Evolutionary conservation across 2,113 vertebrate genomes (phyloP).

Genomic region (Geococcyx californianus): DNA sequence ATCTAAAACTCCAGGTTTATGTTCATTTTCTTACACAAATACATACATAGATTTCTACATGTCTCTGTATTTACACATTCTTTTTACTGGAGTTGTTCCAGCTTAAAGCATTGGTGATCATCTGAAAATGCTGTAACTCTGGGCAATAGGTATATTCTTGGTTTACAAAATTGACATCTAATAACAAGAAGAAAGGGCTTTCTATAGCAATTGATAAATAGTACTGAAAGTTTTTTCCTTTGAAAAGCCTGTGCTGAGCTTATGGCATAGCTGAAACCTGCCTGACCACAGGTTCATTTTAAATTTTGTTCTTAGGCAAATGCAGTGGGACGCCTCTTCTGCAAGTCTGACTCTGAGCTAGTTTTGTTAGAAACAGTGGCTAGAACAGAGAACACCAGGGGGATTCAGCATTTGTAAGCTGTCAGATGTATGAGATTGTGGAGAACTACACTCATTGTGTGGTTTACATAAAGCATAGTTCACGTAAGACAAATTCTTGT

Average conservation of each 20-base stretch:
- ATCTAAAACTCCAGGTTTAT: background rate
- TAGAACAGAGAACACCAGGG: background rate
- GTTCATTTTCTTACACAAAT: background rate
- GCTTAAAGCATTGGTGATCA: background rate
- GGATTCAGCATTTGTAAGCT: background rate
- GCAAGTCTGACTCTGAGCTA: rapidly evolving
- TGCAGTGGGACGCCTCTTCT: background rate
- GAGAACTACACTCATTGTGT: background rate
- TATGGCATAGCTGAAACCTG: background rate
- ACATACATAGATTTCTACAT: background rate
- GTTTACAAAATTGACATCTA: constrained; percentile 17
- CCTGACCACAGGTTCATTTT: background rate
- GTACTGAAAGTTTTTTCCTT: background rate
- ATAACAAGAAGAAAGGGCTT: constrained; percentile 2
- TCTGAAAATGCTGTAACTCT: background rate
- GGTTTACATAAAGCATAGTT: background rate
- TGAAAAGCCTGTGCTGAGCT: background rate
- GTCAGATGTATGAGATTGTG: background rate
- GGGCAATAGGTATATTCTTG: background rate
- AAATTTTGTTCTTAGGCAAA: background rate
- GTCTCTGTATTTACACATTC: background rate
- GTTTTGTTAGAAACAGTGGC: background rate
- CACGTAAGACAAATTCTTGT: background rate
- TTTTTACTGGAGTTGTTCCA: background rate
- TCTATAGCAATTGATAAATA: background rate